phyloP scores from a whole-genome alignment of 2,797 vertebrate genomes.

The Argyrosomus regius region DNA sequence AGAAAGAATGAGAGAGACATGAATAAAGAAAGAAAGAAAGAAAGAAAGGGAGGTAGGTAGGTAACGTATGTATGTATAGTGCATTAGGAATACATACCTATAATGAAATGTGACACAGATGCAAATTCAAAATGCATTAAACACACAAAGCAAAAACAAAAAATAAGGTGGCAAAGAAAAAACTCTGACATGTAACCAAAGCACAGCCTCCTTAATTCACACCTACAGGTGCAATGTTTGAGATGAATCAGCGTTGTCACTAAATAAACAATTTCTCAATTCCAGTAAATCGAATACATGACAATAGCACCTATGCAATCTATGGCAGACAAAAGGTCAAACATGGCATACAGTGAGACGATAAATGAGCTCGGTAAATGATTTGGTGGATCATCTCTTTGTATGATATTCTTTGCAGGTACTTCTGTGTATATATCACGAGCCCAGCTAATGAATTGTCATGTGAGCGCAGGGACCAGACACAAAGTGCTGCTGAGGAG shows the following conservation, averaged over 20 bases:
- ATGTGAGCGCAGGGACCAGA: slow-evolving; percentile 95
- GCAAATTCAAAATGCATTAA: background rate
- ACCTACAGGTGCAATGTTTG: slow-evolving; percentile 28
- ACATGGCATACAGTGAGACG: background rate
- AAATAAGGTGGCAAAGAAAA: background rate
- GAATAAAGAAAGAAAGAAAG: background rate
- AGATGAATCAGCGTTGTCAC: slow-evolving; percentile 32
- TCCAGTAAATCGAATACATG: slow-evolving; percentile 11
- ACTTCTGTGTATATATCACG: slow-evolving; percentile 96
- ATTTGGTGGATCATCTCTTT: slow-evolving; percentile 5
- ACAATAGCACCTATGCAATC: no score
- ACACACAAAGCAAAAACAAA: background rate
- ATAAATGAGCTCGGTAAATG: background rate
- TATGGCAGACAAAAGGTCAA: background rate
- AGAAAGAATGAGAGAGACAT: background rate
- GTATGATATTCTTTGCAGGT: slow-evolving; percentile 56
- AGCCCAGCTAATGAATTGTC: slow-evolving; percentile 98
- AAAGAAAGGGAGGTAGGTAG: background rate
- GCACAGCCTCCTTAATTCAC: background rate
- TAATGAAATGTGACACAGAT: background rate
- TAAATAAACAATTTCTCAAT: slow-evolving; percentile 26
- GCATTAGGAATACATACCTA: background rate
- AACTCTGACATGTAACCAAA: background rate
- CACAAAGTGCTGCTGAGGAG: slow-evolving; percentile 96
- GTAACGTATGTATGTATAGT: background rate